Evolutionary conservation across 30 jellyfish, hydroid and myxozoan species (phyloP).

Genomic region (Phacellophora camtschatica): DNA sequence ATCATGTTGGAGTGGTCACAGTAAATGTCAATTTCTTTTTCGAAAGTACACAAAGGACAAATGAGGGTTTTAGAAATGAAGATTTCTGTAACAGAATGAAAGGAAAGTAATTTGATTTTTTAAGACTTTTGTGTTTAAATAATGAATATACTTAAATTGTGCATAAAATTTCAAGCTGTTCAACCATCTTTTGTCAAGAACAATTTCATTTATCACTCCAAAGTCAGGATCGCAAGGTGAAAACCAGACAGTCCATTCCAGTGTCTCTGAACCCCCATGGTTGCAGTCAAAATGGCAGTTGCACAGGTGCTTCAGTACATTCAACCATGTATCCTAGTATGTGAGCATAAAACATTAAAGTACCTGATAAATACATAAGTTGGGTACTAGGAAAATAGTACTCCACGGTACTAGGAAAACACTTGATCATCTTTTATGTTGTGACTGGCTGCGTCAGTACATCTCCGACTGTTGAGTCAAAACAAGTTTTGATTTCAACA

Average conservation of each 20-base stretch:
- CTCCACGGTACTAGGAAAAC: no score
- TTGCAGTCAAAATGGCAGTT: not conserved
- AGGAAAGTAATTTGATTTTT: not conserved
- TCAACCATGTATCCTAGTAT: slow-evolving; percentile 1
- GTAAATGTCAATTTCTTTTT: not conserved
- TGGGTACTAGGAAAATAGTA: no score
- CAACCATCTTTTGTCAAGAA: slow-evolving; percentile 2
- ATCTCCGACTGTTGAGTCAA: no score
- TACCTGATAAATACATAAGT: not conserved
- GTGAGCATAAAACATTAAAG: not conserved
- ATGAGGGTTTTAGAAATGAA: not conserved
- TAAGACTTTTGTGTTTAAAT: not conserved
- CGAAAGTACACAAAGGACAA: not conserved
- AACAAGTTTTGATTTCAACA: no score
- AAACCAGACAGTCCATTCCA: not conserved
- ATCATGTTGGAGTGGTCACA: no score
- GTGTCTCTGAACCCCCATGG: not conserved
- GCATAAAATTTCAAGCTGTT: not conserved
- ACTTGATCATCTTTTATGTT: no score
- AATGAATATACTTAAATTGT: not conserved
- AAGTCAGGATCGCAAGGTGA: not conserved
- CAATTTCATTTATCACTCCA: not conserved
- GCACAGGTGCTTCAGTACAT: not conserved
- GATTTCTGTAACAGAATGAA: no score
- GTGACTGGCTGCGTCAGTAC: no score